Base-by-base conservation (phyloP, 2,113 vertebrate species). In the Oncorhynchus keta region DNA sequence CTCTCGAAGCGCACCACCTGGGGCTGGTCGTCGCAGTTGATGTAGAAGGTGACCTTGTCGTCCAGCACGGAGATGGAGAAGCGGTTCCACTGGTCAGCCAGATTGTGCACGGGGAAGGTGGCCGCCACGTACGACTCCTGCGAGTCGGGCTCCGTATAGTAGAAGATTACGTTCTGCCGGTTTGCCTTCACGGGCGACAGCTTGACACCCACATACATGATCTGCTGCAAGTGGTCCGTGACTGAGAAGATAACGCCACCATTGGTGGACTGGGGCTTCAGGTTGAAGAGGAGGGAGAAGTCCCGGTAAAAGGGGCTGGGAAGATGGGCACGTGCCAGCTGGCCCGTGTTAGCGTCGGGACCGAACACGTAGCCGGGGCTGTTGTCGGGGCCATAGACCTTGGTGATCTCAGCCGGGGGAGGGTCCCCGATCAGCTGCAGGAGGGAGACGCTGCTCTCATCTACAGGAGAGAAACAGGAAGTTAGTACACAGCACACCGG, bases 141-240 rank as follows among this genome's bases (percentile, higher is more conserved):
- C 0, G 93, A 91, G n/a, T 93, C 95, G 0, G 95, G 94, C 72
- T 97, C 95, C 0, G 95, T 96, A 92, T 97, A 97, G 84, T 96
- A 97, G 83, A 99, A 93, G 72, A 91, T 88, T 62, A 99, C 82
- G 35, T 88, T 87, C 87, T 96, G 97, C 5, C 83, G 85, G 72
- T 78, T 88, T 0, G 76, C 85, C 0, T 66, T 76, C 4, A 5
- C 92, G 0, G 80, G 88, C 0, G 94, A 92, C 35, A 99, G 94
- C 91, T 98, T 99, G 81, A 97, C 94, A 0, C 94, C 97, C 32
- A 99, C 75, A 0, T 94, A 91, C 89, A 98, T 94, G 79, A 95
- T 73, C 0, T 74, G 91, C 92, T 97, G 96, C 0, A 77, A 57
- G 0, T 92, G 86, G 5, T 98, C 96, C 0, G 95, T 97, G 90